Conservation (phyloP, 2,888 invertebrate genomes). For the Actias luna region DNA sequence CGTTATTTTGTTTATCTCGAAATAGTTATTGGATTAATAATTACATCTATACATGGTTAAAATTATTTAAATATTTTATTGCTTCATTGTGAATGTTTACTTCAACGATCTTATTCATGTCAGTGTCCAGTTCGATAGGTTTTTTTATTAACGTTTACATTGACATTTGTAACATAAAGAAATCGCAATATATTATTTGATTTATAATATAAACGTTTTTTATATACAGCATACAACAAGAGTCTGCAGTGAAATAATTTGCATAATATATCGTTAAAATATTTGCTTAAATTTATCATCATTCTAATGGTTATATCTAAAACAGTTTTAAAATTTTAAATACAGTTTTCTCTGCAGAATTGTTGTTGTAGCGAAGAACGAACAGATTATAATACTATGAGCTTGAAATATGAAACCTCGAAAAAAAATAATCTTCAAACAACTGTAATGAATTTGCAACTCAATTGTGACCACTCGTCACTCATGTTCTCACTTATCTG, state of each 20-base stretch:
- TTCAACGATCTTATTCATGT: not conserved
- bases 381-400: too few relatives aligned
- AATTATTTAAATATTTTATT: not conserved
- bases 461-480: not conserved
- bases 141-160: not conserved
- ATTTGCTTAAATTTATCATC: not conserved
- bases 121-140: not conserved
- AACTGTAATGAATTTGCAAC: not conserved
- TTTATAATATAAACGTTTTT: not conserved
- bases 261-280: not conserved
- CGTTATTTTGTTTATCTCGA: not conserved
- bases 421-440: not conserved
- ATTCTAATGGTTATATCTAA: too few relatives aligned
- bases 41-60: not conserved
- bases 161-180: not conserved
- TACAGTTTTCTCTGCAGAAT: not conserved
- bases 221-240: too few relatives aligned
- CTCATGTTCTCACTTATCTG: not conserved
- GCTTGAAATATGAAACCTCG: too few relatives aligned
- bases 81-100: not conserved
- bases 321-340: too few relatives aligned
- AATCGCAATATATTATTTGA: not conserved
- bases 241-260: not conserved
- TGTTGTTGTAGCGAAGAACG: too few relatives aligned
- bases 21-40: constrained; percentile 3